phyloP scores from a whole-genome alignment of 1,140 invertebrate genomes.

The Agrypnia vestita region DNA sequence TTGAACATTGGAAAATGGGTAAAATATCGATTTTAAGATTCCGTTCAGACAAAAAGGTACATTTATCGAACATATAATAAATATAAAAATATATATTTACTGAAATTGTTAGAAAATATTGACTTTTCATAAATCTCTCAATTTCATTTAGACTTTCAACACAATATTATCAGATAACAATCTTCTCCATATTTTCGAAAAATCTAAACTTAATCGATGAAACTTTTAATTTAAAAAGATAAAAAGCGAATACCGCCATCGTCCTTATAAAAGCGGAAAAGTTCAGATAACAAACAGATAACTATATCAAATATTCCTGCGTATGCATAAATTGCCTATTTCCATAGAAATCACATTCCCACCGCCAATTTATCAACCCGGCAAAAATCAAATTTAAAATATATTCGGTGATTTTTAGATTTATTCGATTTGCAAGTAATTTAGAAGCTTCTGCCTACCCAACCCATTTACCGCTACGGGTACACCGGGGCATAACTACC shows the following conservation, averaged over 20 bases:
- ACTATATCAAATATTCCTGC: slow-evolving; percentile 54
- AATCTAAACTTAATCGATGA: not conserved
- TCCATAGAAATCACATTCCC: slow-evolving; percentile 46
- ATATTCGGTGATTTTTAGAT: slow-evolving; percentile 61
- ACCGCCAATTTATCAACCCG: slow-evolving; percentile 51
- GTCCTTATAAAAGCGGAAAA: slow-evolving; percentile 9
- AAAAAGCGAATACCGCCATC: too few relatives aligned
- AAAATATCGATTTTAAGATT: too few relatives aligned
- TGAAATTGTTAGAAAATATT: not conserved
- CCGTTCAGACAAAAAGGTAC: too few relatives aligned
- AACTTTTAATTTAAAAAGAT: slow-evolving; percentile 1
- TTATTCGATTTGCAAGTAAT: slow-evolving; percentile 62
- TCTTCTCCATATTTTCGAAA: not conserved
- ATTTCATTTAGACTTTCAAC: too few relatives aligned
- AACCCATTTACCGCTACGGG: slow-evolving; percentile 35
- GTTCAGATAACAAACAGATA: slow-evolving; percentile 39
- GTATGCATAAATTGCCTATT: slow-evolving; percentile 61
- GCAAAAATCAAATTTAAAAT: slow-evolving; percentile 53
- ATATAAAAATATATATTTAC: not conserved
- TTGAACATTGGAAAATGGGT: too few relatives aligned
- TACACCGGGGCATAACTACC: not conserved
- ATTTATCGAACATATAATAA: not conserved
- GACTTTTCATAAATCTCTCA: not conserved
- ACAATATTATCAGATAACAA: not conserved
- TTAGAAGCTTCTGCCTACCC: slow-evolving; percentile 50